Percentiles rank a stretch among this genome's conserved stretches.
Evolutionary conservation across 2,888 invertebrate genomes (phyloP).

Genomic region (Rambutsinella grinnellia): DNA sequence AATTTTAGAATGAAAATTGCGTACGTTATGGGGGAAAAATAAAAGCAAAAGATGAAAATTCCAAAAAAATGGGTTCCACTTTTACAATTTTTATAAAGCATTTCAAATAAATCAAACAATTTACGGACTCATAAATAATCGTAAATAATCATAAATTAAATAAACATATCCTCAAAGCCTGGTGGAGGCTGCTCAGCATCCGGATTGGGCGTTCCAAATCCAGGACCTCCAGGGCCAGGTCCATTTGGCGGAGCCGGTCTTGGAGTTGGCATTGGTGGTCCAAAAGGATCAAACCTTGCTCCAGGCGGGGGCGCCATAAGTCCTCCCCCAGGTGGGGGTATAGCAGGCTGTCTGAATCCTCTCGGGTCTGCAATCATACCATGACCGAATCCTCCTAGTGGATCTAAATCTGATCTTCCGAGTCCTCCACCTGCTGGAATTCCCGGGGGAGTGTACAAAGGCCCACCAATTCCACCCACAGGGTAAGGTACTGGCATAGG

Average conservation of each 20-base stretch:
- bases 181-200: conserved; percentile 61
- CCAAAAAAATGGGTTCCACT: no score
- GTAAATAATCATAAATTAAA: conserved; percentile 30
- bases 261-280: conserved; percentile 46
- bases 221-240: conserved; percentile 34
- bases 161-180: conserved; percentile 64
- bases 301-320: conserved; percentile 46
- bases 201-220: conserved; percentile 59
- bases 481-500: conserved; percentile 10
- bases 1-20: no score
- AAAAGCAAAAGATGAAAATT: no score
- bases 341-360: conserved; percentile 50
- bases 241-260: conserved; percentile 20
- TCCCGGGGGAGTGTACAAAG: conserved; percentile 40
- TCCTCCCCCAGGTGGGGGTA: conserved; percentile 10
- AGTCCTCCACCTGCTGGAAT: conserved; percentile 50
- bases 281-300: conserved; percentile 63
- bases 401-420: conserved; percentile 62
- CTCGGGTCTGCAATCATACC: conserved; percentile 62
- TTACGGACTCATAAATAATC: not conserved
- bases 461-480: conserved; percentile 41
- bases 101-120: not conserved
- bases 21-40: no score
- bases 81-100: no score
- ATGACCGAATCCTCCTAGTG: conserved; percentile 54